Evolutionary conservation across 2,888 invertebrate genomes (phyloP).

Genomic region (Aphrophora alni): DNA sequence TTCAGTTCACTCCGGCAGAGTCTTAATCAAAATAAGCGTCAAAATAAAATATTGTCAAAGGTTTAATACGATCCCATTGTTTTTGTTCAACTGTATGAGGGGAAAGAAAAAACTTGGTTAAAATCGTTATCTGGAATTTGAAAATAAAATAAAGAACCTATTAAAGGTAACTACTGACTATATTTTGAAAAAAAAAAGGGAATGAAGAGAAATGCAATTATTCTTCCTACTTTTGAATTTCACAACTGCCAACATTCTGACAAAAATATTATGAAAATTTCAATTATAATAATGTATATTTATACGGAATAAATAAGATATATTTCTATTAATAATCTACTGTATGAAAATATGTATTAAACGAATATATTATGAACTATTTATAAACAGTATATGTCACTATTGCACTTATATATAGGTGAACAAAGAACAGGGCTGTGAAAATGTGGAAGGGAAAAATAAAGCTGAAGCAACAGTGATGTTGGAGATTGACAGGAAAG

Average conservation of each 20-base stretch:
- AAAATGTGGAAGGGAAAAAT: background rate
- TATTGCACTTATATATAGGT: background rate
- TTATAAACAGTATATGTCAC: background rate
- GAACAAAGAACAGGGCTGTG: background rate
- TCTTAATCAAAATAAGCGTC: no score
- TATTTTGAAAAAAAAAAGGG: no score
- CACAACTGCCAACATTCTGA: background rate
- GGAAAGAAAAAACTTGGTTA: no score
- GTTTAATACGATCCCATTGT: no score
- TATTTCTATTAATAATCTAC: constrained; percentile 2
- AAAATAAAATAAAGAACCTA: no score
- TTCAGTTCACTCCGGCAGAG: no score
- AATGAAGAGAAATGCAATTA: background rate
- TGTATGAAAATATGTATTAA: constrained; percentile 9
- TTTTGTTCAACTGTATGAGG: no score
- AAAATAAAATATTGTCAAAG: no score
- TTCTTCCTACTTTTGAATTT: no score
- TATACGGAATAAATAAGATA: constrained; percentile 9
- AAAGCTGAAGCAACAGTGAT: background rate
- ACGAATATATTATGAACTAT: background rate
- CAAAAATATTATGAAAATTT: constrained; percentile 2
- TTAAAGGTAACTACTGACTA: no score
- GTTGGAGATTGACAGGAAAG: background rate
- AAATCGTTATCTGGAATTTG: no score
- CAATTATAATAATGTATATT: background rate